Percentiles rank a stretch among this genome's conserved stretches.
Conservation (phyloP, 2,113 vertebrate genomes). For the Emydura subglobosa region DNA sequence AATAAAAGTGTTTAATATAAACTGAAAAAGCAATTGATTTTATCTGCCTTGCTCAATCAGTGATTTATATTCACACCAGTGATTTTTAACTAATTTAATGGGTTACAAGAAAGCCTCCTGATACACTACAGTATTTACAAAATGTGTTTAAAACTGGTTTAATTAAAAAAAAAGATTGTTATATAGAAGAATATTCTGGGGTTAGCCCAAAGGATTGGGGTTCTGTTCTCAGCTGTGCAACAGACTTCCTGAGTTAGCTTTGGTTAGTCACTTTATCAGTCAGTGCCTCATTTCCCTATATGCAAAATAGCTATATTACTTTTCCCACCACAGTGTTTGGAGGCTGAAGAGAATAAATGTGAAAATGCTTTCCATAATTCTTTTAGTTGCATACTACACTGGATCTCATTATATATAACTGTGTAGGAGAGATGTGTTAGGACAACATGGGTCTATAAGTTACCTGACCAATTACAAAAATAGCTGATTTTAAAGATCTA, state of each 20-base stretch:
- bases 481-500: not conserved
- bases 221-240: not conserved
- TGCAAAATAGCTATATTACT: accelerated
- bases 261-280: accelerated
- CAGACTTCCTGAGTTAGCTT: not conserved
- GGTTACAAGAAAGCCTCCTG: not conserved
- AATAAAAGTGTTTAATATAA: not conserved
- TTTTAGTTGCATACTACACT: not conserved
- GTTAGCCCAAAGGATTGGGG: not conserved
- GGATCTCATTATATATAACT: not conserved
- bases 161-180: accelerated
- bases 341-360: accelerated
- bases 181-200: accelerated
- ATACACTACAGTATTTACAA: not conserved
- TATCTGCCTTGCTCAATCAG: accelerated
- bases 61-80: not conserved
- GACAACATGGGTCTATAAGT: not conserved
- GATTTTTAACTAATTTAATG: not conserved
- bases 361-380: not conserved
- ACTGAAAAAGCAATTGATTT: not conserved
- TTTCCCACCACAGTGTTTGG: not conserved
- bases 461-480: not conserved
- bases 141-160: accelerated
- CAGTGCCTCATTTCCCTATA: not conserved
- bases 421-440: not conserved